These are phyloP conservation scores for Artibeus lituratus DNA, from an alignment of 2,797 vertebrate species.

Conservation along the genomic window DNA sequence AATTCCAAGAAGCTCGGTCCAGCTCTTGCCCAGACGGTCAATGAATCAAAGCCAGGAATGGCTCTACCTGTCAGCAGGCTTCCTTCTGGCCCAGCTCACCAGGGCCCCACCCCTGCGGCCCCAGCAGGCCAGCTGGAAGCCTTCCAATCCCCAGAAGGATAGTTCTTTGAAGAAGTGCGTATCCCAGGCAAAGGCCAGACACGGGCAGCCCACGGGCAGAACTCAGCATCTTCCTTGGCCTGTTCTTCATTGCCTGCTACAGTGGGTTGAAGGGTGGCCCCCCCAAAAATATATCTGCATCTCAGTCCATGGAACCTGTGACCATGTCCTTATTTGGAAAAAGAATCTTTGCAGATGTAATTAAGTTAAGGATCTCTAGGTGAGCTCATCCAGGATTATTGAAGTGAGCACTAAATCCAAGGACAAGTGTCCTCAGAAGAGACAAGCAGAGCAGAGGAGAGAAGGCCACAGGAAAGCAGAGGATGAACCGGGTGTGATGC, in stretches of 20 bases:
- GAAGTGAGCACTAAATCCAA: background rate
- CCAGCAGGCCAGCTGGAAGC: slow-evolving; percentile 6
- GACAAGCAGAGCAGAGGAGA: background rate
- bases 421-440: background rate
- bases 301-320: background rate
- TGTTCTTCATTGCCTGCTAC: background rate
- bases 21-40: slow-evolving; percentile 60
- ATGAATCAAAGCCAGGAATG: slow-evolving; percentile 71
- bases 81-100: background rate
- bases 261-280: background rate
- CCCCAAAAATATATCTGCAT: fast-evolving
- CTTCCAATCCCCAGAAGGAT: background rate
- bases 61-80: slow-evolving; percentile 62
- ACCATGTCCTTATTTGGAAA: background rate
- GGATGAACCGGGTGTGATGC: background rate
- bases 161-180: background rate
- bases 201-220: background rate
- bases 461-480: background rate
- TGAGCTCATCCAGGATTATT: background rate
- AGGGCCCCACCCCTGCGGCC: background rate
- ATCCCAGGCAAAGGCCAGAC: background rate
- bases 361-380: background rate
- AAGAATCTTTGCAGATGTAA: background rate
- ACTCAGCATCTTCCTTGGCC: background rate
- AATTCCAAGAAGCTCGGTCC: slow-evolving; percentile 59